Base-by-base conservation (phyloP, 2,113 vertebrate genomes). In the Gavialis gangeticus region DNA sequence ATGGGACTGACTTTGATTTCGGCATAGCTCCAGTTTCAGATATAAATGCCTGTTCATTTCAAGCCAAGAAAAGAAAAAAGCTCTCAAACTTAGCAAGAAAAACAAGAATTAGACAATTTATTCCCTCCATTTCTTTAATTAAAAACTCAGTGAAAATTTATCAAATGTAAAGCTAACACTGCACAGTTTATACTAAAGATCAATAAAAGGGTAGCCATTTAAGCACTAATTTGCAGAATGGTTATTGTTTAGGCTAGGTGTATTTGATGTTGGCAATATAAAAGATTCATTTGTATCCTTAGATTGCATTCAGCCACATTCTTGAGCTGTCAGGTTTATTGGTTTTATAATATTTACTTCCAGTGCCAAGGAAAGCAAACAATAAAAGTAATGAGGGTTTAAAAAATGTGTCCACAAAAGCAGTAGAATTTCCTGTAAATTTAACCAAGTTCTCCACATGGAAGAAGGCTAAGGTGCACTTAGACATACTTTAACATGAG, bases 11-110 rank as follows among this genome's bases (percentile, higher is more conserved):
- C 93, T 95, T 95, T 71, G 56, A 46, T 56, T 94, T 90, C 27
- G 81, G 84, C 95, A 90, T 95, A 82, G 92, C 84, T 1, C 3
- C 34, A 89, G 89, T 87, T 95, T 91, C 87, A 91, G 76, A 89
- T 71, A 89, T 90, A 93, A 91, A 91, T 95, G 87, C 83, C 73
- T 90, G 83, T 90, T 91, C 28, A 0, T 59, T 75, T 86, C 22
- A 59, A 88, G 73, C 79, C 2, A 3, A n/a, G 66, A 57, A 81
- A 64, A 84, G 73, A 79, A n/a, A 54, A 80, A 83, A 60, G 54
- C 83, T 90, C 66, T 85, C 30, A 67, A 63, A 34, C 59, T 12
- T 0, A 5, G 21, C 11, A 34, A 30, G 18, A 3, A 3, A 5
- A 27, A 14, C 27, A 24, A 67, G 75, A 28, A 24, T 2, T 19